Evolutionary conservation across 2,797 vertebrate genomes (phyloP), one percentile per base, ranked within the genome.

Genomic region (Oreochromis grahami): DNA sequence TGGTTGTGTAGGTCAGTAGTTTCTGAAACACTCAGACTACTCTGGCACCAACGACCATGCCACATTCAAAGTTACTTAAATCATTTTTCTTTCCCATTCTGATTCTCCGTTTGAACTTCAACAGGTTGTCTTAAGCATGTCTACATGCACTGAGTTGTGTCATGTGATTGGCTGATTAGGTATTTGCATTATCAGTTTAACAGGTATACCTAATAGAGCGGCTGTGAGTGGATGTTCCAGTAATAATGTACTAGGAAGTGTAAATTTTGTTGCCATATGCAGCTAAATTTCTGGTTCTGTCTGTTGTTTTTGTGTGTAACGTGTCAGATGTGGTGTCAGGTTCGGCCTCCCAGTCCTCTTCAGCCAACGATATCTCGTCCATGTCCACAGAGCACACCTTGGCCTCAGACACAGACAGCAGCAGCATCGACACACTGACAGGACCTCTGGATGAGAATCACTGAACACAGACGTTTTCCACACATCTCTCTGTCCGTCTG

Each of bases 311-410:
- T 79, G 29, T 90, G 11, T 83, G 50, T 74, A 29, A 2, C 50
- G 7, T 65, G 24, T 85, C 96, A 98, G 98, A 98, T 94, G 97
- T 95, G 94, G 97, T 96, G 93, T 98, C 97, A 41, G 96, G 97
- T 87, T 98, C 97, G 11, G 97, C 98, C 90, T 99, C 98, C 58
- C 98, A 98, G 96, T 99, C 98, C 8, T 99, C 98, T 21, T 99
- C 98, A 76, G 97, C 98, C 96, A 99, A 99, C 76, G 98, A 99
- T 97, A 98, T 99, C 95, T 99, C 98, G 55, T 99, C 98, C 95
- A 99, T 99, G 98, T 99, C 98, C 93, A 99, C 98, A 38, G 98
- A 99, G 97, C 98, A 99, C 94, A 99, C 98, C 8, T 87, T 99
- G 96, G 98, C 98, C 90, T 99, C 98, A 21, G 98, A 99, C 94